A percentile compares a stretch with the other conserved stretches of the same genome.
phyloP scores from a whole-genome alignment of 2,113 vertebrate genomes.

The Galeopterus variegatus region DNA sequence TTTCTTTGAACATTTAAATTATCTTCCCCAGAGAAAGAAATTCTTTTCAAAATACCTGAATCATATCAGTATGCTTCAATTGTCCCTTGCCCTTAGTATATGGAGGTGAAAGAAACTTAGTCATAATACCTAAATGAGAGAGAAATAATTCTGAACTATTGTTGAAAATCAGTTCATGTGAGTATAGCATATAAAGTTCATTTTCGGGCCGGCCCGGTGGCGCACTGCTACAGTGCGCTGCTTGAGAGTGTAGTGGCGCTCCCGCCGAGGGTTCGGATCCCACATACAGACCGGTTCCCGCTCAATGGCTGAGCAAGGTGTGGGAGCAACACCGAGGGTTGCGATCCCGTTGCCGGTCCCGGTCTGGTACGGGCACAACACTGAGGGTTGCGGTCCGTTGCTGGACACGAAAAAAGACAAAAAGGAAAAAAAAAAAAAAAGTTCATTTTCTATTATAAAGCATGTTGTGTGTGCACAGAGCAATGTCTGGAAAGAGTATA shows the following conservation, averaged over 20 bases:
- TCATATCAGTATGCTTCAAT: not conserved
- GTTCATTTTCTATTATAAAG: not conserved
- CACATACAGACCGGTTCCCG: no score
- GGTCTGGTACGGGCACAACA: no score
- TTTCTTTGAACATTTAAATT: constrained; percentile 42
- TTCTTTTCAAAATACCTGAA: not conserved
- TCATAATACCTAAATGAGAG: not conserved
- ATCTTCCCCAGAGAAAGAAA: constrained; percentile 40
- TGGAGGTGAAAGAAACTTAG: not conserved
- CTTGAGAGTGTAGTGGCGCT: no score
- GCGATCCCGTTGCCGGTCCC: no score
- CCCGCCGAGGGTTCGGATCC: no score
- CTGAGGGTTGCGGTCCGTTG: no score
- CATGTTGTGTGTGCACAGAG: not conserved
- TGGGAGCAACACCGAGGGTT: no score
- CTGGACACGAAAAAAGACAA: no score
- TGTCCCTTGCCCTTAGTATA: not conserved
- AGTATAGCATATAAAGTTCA: not conserved
- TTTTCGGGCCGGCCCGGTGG: no score
- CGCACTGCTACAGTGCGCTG: no score
- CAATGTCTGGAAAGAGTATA: not conserved
- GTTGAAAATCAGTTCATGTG: not conserved
- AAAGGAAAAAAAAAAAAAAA: no score
- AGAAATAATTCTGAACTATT: constrained; percentile 22
- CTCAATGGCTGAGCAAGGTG: no score